Conservation (phyloP, 2,113 vertebrate genomes). For the Callospermophilus lateralis region DNA sequence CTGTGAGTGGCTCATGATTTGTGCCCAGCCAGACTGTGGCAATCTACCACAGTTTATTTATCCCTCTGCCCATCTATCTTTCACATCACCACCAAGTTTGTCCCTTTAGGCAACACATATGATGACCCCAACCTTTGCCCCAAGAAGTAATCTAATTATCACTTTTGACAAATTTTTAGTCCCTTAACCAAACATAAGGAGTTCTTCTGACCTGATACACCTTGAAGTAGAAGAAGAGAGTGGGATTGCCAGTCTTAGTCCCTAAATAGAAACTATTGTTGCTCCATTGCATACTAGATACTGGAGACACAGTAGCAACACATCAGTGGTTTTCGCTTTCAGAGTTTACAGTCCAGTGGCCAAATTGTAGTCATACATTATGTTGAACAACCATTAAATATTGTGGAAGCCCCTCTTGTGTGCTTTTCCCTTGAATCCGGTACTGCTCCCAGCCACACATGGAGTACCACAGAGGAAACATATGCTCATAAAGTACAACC, state of each 20-base stretch:
- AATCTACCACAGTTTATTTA: not conserved
- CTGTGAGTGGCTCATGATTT: too few species aligned
- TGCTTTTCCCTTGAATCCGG: not conserved
- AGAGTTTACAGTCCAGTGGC: not conserved
- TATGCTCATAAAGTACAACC: not conserved
- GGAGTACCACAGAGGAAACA: not conserved
- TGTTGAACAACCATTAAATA: not conserved
- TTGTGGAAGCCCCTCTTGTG: not conserved
- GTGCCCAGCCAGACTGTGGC: too few species aligned
- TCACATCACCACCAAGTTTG: not conserved
- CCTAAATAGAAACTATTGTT: not conserved
- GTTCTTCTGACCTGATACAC: not conserved
- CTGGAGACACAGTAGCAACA: not conserved
- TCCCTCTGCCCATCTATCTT: not conserved
- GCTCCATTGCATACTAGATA: not conserved
- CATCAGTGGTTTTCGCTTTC: not conserved
- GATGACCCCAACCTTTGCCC: not conserved
- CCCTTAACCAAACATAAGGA: not conserved
- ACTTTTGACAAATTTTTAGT: not conserved
- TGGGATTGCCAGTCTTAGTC: not conserved
- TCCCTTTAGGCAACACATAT: not conserved
- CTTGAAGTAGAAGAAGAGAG: not conserved
- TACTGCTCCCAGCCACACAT: not conserved
- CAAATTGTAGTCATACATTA: fast-evolving
- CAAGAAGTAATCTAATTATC: not conserved